phyloP scores from a whole-genome alignment of 2,797 vertebrate species.

The Halcyon leucocephala region DNA sequence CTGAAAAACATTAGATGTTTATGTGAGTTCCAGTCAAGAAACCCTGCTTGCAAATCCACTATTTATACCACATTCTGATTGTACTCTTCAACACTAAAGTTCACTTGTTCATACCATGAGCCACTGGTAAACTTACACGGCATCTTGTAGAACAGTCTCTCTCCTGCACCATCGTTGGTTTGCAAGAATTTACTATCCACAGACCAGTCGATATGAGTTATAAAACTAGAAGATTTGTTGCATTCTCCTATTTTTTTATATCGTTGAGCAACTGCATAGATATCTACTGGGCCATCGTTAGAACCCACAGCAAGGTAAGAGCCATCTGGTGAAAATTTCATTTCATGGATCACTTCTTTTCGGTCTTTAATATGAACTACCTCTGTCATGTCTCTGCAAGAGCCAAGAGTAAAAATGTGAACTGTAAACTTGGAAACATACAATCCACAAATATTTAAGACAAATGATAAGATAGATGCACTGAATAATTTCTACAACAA shows the following conservation, averaged over 20 bases:
- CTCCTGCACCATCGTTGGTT: slow-evolving; percentile 91
- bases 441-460: not conserved
- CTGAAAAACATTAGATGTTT: not conserved
- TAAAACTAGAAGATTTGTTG: slow-evolving; percentile 89
- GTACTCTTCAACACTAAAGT: not conserved
- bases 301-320: slow-evolving; percentile 93
- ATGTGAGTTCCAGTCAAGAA: not conserved
- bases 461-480: not conserved
- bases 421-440: not conserved
- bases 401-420: not conserved
- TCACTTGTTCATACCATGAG: fast-evolving
- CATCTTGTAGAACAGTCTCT: slow-evolving; percentile 93
- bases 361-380: slow-evolving; percentile 97
- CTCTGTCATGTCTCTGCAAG: slow-evolving; percentile 95
- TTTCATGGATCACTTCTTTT: slow-evolving; percentile 96
- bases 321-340: slow-evolving; percentile 95
- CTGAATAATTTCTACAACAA: not conserved
- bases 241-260: slow-evolving; percentile 98
- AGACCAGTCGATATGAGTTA: slow-evolving; percentile 97
- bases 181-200: slow-evolving; percentile 94
- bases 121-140: slow-evolving; percentile 81
- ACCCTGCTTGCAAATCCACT: not conserved
- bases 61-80: not conserved
- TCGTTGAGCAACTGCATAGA: slow-evolving; percentile 91
- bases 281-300: slow-evolving; percentile 91